phyloP scores from a whole-genome alignment of 2,113 vertebrate species.

The Nesogale talazaci region DNA sequence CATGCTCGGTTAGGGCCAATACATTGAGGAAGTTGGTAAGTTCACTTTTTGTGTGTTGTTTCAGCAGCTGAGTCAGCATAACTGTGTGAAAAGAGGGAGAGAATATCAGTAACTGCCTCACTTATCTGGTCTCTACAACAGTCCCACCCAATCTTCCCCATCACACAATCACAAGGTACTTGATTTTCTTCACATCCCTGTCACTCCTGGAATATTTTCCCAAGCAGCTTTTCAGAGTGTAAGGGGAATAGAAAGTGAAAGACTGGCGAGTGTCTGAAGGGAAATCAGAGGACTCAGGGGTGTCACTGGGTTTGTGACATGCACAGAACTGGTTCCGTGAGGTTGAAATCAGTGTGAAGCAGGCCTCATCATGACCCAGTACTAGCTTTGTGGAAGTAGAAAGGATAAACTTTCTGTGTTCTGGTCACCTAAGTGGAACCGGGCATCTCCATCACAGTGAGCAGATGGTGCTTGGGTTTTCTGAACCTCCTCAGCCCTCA shows the following conservation, averaged over 20 bases:
- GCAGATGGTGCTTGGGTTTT: not conserved
- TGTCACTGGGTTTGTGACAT: not conserved
- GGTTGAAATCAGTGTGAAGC: slow-evolving; percentile 87
- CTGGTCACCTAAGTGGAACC: not conserved
- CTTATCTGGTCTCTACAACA: not conserved
- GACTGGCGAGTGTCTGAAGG: no score
- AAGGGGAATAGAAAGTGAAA: accelerated
- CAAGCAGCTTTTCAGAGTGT: slow-evolving; percentile 84
- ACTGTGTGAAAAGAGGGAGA: slow-evolving; percentile 73
- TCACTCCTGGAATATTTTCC: slow-evolving; percentile 90
- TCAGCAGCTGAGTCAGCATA: slow-evolving; percentile 85
- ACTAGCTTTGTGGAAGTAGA: slow-evolving; percentile 86
- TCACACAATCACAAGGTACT: slow-evolving; percentile 86
- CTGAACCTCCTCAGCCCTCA: slow-evolving; percentile 26
- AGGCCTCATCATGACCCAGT: slow-evolving; percentile 90
- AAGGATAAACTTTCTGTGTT: not conserved
- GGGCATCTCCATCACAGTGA: not conserved
- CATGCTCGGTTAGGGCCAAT: slow-evolving; percentile 92
- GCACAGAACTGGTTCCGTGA: slow-evolving; percentile 86
- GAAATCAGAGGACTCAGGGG: no score
- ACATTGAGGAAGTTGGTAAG: slow-evolving; percentile 89
- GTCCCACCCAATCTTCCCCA: not conserved
- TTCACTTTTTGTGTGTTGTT: slow-evolving; percentile 87
- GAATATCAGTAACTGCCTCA: not conserved
- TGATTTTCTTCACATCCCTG: slow-evolving; percentile 89